A percentile compares a stretch with the other conserved stretches of the same genome.
Evolutionary conservation across 2,797 vertebrate species (phyloP).

Genomic region (Yasuhikotakia modesta): DNA sequence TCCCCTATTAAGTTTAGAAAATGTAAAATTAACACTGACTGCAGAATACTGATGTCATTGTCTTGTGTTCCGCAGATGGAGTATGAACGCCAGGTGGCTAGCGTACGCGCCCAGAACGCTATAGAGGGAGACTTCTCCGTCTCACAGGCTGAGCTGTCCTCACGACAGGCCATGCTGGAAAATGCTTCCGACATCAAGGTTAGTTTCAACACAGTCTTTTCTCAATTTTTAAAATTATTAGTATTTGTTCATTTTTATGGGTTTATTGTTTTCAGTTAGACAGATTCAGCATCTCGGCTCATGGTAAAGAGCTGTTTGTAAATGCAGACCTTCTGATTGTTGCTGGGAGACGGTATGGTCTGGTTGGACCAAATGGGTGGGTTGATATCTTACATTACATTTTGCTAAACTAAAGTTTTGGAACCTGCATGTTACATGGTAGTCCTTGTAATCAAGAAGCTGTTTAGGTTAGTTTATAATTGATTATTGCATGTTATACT

Average conservation of each 20-base stretch:
- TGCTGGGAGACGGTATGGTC: slow-evolving; percentile 88
- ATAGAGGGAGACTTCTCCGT: slow-evolving; percentile 89
- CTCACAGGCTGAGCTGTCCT: slow-evolving; percentile 90
- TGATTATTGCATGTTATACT: no score
- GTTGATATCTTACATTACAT: slow-evolving; percentile 29
- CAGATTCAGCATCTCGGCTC: slow-evolving; percentile 93
- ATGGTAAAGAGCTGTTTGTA: slow-evolving; percentile 91
- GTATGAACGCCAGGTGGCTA: slow-evolving; percentile 85
- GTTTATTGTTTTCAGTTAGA: slow-evolving; percentile 77
- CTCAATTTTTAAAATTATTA: not conserved
- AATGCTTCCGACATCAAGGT: slow-evolving; percentile 96
- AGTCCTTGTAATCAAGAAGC: no score
- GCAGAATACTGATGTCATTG: not conserved
- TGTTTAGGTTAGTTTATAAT: no score
- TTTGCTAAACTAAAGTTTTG: no score
- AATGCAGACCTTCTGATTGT: slow-evolving; percentile 92
- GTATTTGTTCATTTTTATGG: no score
- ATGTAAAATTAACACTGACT: not conserved
- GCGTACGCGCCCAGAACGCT: slow-evolving; percentile 81
- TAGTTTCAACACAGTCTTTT: not conserved
- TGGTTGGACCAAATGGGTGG: slow-evolving; percentile 95
- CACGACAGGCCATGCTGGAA: slow-evolving; percentile 92
- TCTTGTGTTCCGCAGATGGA: slow-evolving; percentile 77
- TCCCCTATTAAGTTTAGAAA: not conserved
- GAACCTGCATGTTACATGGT: no score